Percentiles rank a stretch among this genome's conserved stretches.
These are phyloP conservation scores for Corythaixoides concolor DNA, from an alignment of 2,113 vertebrate genomes.

Conservation along the genomic window DNA sequence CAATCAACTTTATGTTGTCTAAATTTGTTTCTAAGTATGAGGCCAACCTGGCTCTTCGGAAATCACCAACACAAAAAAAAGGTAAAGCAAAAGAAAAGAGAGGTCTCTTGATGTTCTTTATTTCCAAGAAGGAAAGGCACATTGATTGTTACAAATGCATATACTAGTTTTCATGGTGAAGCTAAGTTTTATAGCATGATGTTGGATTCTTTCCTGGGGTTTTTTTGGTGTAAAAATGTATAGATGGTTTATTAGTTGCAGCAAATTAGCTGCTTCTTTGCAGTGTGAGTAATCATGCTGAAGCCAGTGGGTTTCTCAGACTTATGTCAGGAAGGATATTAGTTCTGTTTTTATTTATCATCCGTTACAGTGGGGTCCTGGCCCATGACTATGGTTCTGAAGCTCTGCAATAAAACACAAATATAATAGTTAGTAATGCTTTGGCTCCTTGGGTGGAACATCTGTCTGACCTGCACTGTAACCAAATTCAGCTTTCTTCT, in stretches of 20 bases:
- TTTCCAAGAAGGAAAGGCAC: not conserved
- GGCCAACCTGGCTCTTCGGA: not conserved
- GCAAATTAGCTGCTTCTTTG: not conserved
- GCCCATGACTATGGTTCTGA: not conserved
- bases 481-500: not conserved
- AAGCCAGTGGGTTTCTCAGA: not conserved
- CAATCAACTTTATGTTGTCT: slow-evolving; percentile 13
- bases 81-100: not conserved
- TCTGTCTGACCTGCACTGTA: slow-evolving; percentile 32
- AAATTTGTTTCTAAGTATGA: slow-evolving; percentile 43
- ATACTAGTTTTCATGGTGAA: not conserved
- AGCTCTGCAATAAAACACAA: slow-evolving; percentile 1
- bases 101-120: not conserved
- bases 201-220: not conserved
- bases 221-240: not conserved
- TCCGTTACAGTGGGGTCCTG: not conserved
- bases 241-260: not conserved
- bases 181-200: not conserved
- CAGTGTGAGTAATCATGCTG: not conserved
- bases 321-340: not conserved
- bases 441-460: slow-evolving; percentile 48
- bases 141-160: too few relatives aligned
- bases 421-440: slow-evolving; percentile 49
- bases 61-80: not conserved
- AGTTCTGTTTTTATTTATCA: not conserved